A percentile compares a stretch with the other conserved stretches of the same genome.
phyloP scores from a whole-genome alignment of 2,113 vertebrate species.

The Prolemur simus region DNA sequence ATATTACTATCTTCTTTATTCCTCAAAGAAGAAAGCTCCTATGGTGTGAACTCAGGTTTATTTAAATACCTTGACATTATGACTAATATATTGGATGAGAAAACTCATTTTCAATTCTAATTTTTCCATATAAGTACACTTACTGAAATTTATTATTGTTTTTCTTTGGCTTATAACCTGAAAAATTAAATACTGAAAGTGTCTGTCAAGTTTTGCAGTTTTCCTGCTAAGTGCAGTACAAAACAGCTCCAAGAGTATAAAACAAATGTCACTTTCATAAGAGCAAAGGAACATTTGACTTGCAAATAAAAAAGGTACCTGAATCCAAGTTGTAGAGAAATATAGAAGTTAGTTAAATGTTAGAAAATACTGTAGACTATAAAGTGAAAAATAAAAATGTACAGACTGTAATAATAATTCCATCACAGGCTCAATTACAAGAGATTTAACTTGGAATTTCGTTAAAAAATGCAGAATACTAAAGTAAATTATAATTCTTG shows the following conservation, averaged over 20 bases:
- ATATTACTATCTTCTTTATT: neutral
- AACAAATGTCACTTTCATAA: conserved; percentile 68
- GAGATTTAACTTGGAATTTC: neutral
- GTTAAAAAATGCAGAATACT: neutral
- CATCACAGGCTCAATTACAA: neutral
- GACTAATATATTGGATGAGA: conserved; percentile 46
- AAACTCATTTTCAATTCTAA: conserved; percentile 63
- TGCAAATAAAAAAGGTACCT: conserved; percentile 60
- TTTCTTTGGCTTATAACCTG: conserved; percentile 52
- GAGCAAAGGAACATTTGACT: conserved; percentile 60
- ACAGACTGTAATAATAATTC: neutral
- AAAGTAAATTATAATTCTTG: neutral
- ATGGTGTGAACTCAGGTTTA: neutral
- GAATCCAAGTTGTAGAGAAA: conserved; percentile 40
- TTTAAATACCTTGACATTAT: neutral
- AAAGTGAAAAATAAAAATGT: conserved; percentile 35
- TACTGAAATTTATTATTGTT: conserved; percentile 66
- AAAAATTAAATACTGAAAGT: conserved; percentile 60
- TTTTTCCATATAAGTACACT: conserved; percentile 50
- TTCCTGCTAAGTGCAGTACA: conserved; percentile 58
- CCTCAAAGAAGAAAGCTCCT: neutral
- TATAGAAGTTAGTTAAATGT: conserved; percentile 5
- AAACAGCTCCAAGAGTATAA: conserved; percentile 33
- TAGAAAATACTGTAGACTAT: conserved; percentile 32
- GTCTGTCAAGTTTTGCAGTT: conserved; percentile 54